Base-by-base conservation (phyloP, 2,888 invertebrate genomes). In the Agonum fuliginosum region DNA sequence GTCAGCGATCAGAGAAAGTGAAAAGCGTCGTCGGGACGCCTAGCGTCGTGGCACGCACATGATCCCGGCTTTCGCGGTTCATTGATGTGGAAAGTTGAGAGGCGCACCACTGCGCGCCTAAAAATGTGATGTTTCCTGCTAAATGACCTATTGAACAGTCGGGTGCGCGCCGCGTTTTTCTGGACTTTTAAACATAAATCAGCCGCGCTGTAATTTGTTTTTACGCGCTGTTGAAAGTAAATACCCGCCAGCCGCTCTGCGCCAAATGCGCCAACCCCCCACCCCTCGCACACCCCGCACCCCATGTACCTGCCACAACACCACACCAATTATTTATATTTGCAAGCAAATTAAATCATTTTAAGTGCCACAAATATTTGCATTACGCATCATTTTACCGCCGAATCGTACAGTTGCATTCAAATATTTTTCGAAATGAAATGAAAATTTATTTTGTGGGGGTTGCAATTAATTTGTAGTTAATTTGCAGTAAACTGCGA, bases 101-200 rank as follows among this genome's bases (percentile, higher is more conserved):
- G 48, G 30, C 30, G 30, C 8, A n/a, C 37, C 37, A 12, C 37
- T 12, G n/a, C 69, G 27, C 37, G 34, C 19, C 54, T 72, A 37
- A 72, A 72, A 62, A 75, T 77, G 70, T 77, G 77, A 77, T 77
- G 70, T 77, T 77, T 77, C 77, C 77, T 77, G 77, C 58, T 77
- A 77, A 77, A 77, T 77, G 77, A 77, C 77, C 77, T 77, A 77
- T 77, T 77, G 70, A 77, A 77, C 70, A 77, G 77, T 14, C 70
- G 24, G 6, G 65, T 34, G 65, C 41, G 12, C 37, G 24, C 22
- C 12, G 22, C 67, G 37, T 65, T 77, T 76, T 70, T 69, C 70
- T 70, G 70, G 54, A 77, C 77, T 77, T 77, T 77, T 70, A 70
- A 77, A 70, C 77, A 77, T 77, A 77, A 77, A 77, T 77, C 77